Evolutionary conservation across 2,888 invertebrate species (phyloP), one percentile per base, ranked within the genome.

Genomic region (Tromatobia lineatoria): DNA sequence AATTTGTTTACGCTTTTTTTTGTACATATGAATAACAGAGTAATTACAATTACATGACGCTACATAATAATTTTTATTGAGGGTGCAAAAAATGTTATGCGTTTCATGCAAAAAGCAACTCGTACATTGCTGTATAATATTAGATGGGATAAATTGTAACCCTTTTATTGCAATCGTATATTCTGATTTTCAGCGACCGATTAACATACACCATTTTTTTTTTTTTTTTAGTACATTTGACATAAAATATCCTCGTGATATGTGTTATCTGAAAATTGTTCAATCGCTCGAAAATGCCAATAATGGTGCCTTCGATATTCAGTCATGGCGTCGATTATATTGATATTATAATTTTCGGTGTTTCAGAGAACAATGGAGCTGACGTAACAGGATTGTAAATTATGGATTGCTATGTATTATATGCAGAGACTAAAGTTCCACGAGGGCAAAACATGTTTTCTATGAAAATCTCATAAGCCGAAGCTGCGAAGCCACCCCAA

Each of bases 381-480:
- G 38, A 71, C 42, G 42, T 42, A 25, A 42, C 25, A 54, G n/a
- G 18, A 57, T 20, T 73, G 29, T 29, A 52, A 50, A 69, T 50
- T 52, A 50, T 29, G 47, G 50, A 34, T 50, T 18, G 2, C 45
- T 7, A 25, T 45, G 25, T 45, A 38, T 23, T 11, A 15, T 34
- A 42, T n/a, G 11, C 47, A 38, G 50, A 38, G 13, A n/a, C 23
- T 25, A 77, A 57, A 29, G 18, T 20, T 61, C n/a, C 42, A 70
- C 13, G 47, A 71, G 64, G 75, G 59, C 11, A 57, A 70, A 75
- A 47, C 42, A 70, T 66, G 61, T 83, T 75, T 70, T 57, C 70
- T 59, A 83, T 83, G 83, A 80, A 83, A 83, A 83, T 83, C 83
- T 75, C 70, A 80, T 83, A 83, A 83, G 80, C 80, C 70, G 61